phyloP scores from a whole-genome alignment of 1,140 invertebrate species.

The Schlechtendalia chinensis region DNA sequence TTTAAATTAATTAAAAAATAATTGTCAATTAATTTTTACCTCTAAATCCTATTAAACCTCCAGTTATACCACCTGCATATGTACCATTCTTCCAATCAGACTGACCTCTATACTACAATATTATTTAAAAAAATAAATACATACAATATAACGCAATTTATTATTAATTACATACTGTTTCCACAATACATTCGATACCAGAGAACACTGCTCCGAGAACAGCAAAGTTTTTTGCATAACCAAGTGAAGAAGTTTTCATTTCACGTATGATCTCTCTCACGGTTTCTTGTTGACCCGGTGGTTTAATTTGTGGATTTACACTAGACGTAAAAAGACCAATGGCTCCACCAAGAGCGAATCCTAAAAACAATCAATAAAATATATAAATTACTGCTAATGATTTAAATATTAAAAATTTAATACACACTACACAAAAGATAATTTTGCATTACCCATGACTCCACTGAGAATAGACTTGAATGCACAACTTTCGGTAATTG shows the following conservation, averaged over 20 bases:
- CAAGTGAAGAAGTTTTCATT: slow-evolving; percentile 85
- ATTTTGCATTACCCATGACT: slow-evolving; percentile 70
- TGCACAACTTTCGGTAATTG: slow-evolving; percentile 83
- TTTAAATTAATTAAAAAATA: background rate
- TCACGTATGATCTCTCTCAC: slow-evolving; percentile 81
- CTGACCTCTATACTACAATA: slow-evolving; percentile 79
- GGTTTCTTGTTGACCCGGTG: slow-evolving; percentile 72
- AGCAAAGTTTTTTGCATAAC: slow-evolving; percentile 98
- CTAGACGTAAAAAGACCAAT: slow-evolving; percentile 94
- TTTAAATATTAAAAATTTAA: background rate
- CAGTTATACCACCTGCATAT: slow-evolving; percentile 88
- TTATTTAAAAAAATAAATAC: slow-evolving; percentile 35
- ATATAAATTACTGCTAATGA: slow-evolving; percentile 7
- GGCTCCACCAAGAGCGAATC: slow-evolving; percentile 88
- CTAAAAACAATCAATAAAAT: slow-evolving; percentile 59
- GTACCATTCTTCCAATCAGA: slow-evolving; percentile 96
- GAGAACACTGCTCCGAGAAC: slow-evolving; percentile 90
- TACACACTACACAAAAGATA: background rate
- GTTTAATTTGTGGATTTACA: slow-evolving; percentile 69
- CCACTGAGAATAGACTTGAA: slow-evolving; percentile 90
- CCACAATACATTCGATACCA: slow-evolving; percentile 87
- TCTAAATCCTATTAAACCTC: slow-evolving; percentile 91
- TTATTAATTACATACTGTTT: slow-evolving; percentile 66
- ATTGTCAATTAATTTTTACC: slow-evolving; percentile 61
- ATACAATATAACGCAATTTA: background rate